Evolutionary conservation across 35 echinoderm and acorn worm genomes (phyloP).

Genomic region (Ophiothrix spiculata): DNA sequence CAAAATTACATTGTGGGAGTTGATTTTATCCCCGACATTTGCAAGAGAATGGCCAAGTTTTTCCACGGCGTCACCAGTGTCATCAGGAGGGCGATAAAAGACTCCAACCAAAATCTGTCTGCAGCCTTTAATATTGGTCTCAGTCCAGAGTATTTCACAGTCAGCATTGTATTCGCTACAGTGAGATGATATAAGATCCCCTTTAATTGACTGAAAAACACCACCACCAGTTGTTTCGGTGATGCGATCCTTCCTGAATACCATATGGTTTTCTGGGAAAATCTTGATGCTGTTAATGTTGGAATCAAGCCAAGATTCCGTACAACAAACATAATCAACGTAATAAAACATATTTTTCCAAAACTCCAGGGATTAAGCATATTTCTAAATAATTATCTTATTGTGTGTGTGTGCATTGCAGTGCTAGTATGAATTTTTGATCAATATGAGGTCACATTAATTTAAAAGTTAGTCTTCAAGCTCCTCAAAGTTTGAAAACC

Average conservation of each 20-base stretch:
- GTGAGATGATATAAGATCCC: slow-evolving; percentile 8
- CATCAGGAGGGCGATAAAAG: slow-evolving; percentile 21
- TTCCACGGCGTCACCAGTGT: slow-evolving; percentile 18
- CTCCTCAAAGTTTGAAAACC: too few species aligned
- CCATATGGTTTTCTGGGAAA: slow-evolving; percentile 1
- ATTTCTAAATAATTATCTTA: too few species aligned
- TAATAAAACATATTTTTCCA: too few species aligned
- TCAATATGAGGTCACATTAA: too few species aligned
- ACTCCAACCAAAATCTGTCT: slow-evolving; percentile 20
- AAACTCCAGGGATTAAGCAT: too few species aligned
- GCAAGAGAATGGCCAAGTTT: slow-evolving; percentile 17
- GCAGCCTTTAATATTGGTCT: slow-evolving; percentile 21
- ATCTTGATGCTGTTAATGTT: slow-evolving; percentile 3
- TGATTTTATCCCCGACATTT: slow-evolving; percentile 21
- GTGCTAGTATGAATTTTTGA: too few species aligned
- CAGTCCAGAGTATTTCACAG: slow-evolving; percentile 30
- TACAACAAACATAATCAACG: slow-evolving; percentile 43
- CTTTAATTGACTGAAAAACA: slow-evolving; percentile 21
- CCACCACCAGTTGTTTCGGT: slow-evolving; percentile 3
- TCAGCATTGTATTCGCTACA: slow-evolving; percentile 10
- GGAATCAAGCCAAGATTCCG: slow-evolving; percentile 28
- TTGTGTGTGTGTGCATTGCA: too few species aligned
- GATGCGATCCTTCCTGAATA: slow-evolving; percentile 17
- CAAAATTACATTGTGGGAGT: slow-evolving; percentile 21
- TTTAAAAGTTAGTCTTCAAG: too few species aligned